Evolutionary conservation across 2,113 vertebrate species (phyloP).

Genomic region (Cebidichthys violaceus): DNA sequence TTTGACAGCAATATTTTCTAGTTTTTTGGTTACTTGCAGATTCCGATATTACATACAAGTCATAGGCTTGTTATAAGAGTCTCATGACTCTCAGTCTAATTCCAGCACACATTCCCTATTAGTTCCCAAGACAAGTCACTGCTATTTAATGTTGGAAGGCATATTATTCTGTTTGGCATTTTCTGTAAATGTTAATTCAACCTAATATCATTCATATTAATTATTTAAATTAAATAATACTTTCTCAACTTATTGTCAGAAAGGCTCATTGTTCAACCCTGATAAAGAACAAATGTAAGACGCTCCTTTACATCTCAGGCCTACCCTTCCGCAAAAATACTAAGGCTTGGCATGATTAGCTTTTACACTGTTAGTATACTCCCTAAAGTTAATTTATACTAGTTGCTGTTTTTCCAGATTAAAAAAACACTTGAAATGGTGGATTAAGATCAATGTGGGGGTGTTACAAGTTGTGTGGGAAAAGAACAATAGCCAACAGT

Average conservation of each 20-base stretch:
- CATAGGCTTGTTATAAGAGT: too few relatives aligned
- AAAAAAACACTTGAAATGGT: not conserved
- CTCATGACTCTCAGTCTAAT: not conserved
- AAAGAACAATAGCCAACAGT: slow-evolving; percentile 13
- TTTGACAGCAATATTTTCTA: not conserved
- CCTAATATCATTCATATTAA: not conserved
- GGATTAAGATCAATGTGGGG: not conserved
- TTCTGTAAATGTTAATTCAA: slow-evolving; percentile 3
- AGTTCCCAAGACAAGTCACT: not conserved
- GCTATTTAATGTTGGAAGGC: slow-evolving; percentile 6
- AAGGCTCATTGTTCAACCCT: slow-evolving; percentile 7
- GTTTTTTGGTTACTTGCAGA: not conserved
- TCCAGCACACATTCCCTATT: not conserved
- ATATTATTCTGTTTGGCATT: slow-evolving; percentile 23
- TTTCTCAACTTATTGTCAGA: not conserved
- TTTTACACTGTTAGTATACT: slow-evolving; percentile 2
- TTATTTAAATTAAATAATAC: not conserved
- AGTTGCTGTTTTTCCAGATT: not conserved
- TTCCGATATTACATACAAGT: not conserved
- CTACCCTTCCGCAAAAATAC: slow-evolving; percentile 3
- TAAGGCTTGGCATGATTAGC: slow-evolving; percentile 23
- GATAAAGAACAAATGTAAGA: slow-evolving; percentile 26
- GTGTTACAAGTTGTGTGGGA: not conserved
- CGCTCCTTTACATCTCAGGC: not conserved
- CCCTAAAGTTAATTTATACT: slow-evolving; percentile 10